These are phyloP conservation scores for Sycophaga agraensis DNA, from an alignment of 1,140 invertebrate species.

Conservation along the genomic window DNA sequence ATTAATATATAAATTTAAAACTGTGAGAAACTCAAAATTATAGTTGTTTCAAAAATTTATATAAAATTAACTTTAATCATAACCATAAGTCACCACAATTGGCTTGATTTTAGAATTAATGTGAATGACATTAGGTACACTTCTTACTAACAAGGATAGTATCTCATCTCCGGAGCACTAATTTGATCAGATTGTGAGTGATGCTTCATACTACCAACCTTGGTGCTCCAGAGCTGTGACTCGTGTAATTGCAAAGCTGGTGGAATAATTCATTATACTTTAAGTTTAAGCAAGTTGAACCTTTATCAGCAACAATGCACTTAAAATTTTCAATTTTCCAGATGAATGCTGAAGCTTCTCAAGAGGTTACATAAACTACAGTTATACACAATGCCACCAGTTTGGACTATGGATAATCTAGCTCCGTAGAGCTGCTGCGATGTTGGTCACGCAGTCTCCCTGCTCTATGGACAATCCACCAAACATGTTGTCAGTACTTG, in stretches of 20 bases:
- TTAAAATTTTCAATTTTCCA: slow-evolving; percentile 24
- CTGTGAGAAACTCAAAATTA: background rate
- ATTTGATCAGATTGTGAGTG: slow-evolving; percentile 25
- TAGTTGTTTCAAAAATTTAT: background rate
- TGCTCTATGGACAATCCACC: slow-evolving; percentile 48
- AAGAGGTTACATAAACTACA: slow-evolving; percentile 49
- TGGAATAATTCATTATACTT: background rate
- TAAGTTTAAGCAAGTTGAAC: background rate
- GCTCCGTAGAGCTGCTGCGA: slow-evolving; percentile 43
- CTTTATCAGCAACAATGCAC: background rate
- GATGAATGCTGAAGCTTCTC: slow-evolving; percentile 54
- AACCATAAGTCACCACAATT: slow-evolving; percentile 17
- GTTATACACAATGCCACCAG: slow-evolving; percentile 30
- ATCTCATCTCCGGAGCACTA: slow-evolving; percentile 26
- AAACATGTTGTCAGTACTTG: slow-evolving; percentile 59
- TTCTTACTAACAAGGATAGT: slow-evolving; percentile 27
- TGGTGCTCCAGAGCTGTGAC: background rate
- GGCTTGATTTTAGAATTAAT: slow-evolving; percentile 27
- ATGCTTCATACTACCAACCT: slow-evolving; percentile 17
- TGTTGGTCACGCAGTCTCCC: slow-evolving; percentile 47
- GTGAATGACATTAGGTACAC: slow-evolving; percentile 20
- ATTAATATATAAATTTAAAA: too few relatives aligned
- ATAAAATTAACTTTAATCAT: background rate
- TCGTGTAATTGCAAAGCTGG: background rate
- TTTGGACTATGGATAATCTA: slow-evolving; percentile 37